These are phyloP conservation scores for Geotrupes spiniger DNA, from an alignment of 2,888 invertebrate genomes.

Conservation along the genomic window DNA sequence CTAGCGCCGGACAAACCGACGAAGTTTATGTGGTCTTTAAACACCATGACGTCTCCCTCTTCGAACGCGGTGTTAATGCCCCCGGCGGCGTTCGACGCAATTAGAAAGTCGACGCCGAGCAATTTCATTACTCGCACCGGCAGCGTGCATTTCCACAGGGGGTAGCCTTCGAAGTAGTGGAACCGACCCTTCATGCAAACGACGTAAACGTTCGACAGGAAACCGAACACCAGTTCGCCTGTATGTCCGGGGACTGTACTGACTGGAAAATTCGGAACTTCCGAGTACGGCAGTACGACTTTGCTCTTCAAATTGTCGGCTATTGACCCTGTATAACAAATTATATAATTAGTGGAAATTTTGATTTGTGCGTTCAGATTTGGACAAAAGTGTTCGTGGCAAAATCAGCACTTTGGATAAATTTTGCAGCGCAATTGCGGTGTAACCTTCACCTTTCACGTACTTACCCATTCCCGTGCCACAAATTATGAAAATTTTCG, in stretches of 20 bases:
- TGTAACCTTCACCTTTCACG: constrained; percentile 54
- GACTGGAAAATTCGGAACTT: constrained; percentile 91
- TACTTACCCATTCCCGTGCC: constrained; percentile 90
- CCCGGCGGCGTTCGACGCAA: constrained; percentile 97
- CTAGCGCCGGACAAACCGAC: constrained; percentile 95
- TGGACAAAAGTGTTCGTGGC: no score
- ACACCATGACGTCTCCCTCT: constrained; percentile 95
- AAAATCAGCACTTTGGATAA: no score
- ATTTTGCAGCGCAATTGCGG: no score
- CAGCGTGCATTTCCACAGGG: constrained; percentile 89
- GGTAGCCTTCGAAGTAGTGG: constrained; percentile 97
- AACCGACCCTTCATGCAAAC: constrained; percentile 98
- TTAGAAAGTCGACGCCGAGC: constrained; percentile 81
- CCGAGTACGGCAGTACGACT: constrained; percentile 76
- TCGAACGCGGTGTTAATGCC: constrained; percentile 84
- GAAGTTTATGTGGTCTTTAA: constrained; percentile 95
- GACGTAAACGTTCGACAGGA: constrained; percentile 72
- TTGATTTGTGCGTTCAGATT: no score
- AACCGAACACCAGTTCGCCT: constrained; percentile 89
- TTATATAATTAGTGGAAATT: no score
- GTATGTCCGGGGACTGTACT: constrained; percentile 92
- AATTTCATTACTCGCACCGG: constrained; percentile 96
- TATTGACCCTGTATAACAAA: no score
- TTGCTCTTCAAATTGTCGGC: constrained; percentile 73
- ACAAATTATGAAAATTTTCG: constrained; percentile 91